Base-by-base conservation (phyloP, 2,113 vertebrate species). In the Anoplopoma fimbria region DNA sequence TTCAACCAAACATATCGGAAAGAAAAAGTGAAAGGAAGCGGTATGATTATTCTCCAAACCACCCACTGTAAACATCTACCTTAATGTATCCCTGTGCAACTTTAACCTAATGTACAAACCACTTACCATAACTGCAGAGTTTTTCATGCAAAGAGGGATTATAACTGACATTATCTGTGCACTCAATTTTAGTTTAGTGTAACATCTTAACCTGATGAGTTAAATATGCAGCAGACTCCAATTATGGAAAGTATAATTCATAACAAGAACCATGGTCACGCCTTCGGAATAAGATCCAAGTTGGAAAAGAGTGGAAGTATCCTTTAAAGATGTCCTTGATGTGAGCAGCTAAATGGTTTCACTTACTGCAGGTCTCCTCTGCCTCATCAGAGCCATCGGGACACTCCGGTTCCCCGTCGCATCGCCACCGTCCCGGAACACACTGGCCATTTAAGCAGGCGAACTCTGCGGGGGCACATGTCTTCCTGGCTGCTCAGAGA, bases 321-420 rank as follows among this genome's bases (percentile, higher is more conserved):
- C 23, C 19, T 63, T 62, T 10, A 14, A 40, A 27, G 14, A 17
- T 3, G 31, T 17, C 42, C 62, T 73, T 42, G 34, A 25, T 25
- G 25, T 1, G 36, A 67, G 78, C 13, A 12, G 27, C 45, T 47
- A 47, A 40, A 33, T 25, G 25, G 7, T 62, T 62, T 61, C 40
- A 91, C 97, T 98, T 94, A 98, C 97, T 97, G 95, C 97, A 99
- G 0, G 96, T 96, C 75, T 96, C 94, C 85, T 97, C 95, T 0
- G 96, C 96, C 88, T 99, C 98, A 2, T 99, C 98, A 0, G 97
- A 99, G 42, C 97, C 97, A 0, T 99, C 98, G 0, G 97, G 91
- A 88, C 98, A 99, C 67, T 99, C 98, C 2, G 97, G 96, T 71
- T 99, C 98, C 1, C 98, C 98, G 0, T 99, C 98, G 57, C 98